Percentiles rank a stretch among this genome's conserved stretches.
phyloP scores from a whole-genome alignment of 2,888 invertebrate species.

The Ecdyonurus torrentis region DNA sequence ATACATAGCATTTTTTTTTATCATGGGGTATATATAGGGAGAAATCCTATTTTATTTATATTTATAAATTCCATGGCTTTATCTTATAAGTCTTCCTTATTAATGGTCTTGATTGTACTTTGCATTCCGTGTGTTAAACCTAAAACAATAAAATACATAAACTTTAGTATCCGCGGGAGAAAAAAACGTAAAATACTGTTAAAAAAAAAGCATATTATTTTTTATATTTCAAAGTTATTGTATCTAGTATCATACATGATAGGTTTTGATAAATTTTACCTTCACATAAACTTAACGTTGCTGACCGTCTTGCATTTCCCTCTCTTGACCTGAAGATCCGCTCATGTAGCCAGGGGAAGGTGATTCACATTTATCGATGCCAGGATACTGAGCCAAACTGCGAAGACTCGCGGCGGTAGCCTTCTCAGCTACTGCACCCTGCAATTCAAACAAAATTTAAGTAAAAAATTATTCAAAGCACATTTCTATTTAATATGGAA shows the following conservation, averaged over 20 bases:
- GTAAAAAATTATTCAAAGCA: too few species aligned
- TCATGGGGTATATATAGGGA: not conserved
- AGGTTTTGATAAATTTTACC: not conserved
- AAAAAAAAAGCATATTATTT: not conserved
- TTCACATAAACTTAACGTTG: not conserved
- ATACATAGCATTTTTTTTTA: not conserved
- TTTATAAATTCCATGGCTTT: not conserved
- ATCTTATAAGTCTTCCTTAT: not conserved
- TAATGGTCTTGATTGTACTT: not conserved
- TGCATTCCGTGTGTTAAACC: not conserved
- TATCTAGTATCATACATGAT: not conserved
- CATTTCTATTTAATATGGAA: too few species aligned
- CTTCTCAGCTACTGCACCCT: slow-evolving; percentile 9
- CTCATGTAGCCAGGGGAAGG: slow-evolving; percentile 34
- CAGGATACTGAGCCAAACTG: slow-evolving; percentile 27
- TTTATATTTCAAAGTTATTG: not conserved
- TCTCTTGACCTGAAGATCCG: slow-evolving; percentile 22
- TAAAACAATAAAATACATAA: not conserved
- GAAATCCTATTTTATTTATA: too few species aligned
- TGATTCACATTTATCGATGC: slow-evolving; percentile 37
- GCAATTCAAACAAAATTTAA: too few species aligned
- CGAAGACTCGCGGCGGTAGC: slow-evolving; percentile 18
- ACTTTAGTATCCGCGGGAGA: too few species aligned
- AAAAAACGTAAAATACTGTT: not conserved
- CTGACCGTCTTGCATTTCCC: not conserved